phyloP scores from a whole-genome alignment of 2,113 vertebrate genomes.

The Calidris pugnax region DNA sequence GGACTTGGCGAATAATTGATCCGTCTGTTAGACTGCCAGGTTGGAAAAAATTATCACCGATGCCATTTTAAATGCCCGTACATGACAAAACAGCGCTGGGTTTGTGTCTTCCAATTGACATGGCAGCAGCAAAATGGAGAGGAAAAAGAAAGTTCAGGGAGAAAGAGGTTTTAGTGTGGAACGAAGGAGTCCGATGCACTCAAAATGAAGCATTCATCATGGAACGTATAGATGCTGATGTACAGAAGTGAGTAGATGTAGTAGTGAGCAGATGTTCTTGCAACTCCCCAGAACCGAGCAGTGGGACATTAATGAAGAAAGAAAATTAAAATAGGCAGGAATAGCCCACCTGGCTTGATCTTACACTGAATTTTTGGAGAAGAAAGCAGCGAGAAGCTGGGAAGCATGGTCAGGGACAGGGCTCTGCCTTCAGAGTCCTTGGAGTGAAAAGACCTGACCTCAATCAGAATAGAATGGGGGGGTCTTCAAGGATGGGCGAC shows the following conservation, averaged over 20 bases:
- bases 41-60: neutral
- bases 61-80: neutral
- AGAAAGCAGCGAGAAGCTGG: neutral
- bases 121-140: neutral
- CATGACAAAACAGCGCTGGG: neutral
- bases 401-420: neutral
- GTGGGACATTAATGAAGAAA: neutral
- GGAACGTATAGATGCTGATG: neutral
- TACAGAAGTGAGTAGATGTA: neutral
- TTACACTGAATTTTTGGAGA: neutral
- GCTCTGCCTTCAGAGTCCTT: neutral
- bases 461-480: neutral
- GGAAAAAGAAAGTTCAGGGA: neutral
- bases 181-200: fast-evolving
- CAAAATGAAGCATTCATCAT: neutral
- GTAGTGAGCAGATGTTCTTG: conserved; percentile 26
- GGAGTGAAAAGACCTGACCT: neutral
- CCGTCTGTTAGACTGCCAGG: neutral
- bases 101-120: neutral
- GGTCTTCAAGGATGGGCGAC: neutral
- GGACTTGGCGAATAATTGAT: neutral
- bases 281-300: neutral
- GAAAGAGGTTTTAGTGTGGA: neutral
- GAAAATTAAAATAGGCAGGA: neutral
- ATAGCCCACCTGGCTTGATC: neutral